These are phyloP conservation scores for Morinoia aosen DNA, from an alignment of 2,888 invertebrate genomes.

Conservation along the genomic window DNA sequence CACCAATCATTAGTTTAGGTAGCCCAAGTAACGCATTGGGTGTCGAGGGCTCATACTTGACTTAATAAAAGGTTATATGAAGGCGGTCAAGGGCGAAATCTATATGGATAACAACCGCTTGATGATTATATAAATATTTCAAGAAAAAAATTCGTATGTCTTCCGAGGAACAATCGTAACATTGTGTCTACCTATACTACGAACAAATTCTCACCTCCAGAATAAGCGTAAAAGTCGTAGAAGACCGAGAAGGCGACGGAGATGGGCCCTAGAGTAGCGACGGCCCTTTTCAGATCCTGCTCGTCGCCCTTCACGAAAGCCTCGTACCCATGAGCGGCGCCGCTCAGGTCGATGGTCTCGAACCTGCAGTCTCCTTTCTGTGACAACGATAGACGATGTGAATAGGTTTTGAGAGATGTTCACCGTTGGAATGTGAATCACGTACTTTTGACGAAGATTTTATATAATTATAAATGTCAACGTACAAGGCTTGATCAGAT, in stretches of 20 bases:
- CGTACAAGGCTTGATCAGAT: background rate
- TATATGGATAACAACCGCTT: too few relatives aligned
- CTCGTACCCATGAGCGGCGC: constrained; percentile 84
- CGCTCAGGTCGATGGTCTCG: constrained; percentile 74
- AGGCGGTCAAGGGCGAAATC: too few relatives aligned
- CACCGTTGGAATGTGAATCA: background rate
- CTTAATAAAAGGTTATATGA: too few relatives aligned
- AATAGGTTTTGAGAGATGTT: background rate
- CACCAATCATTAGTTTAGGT: too few relatives aligned
- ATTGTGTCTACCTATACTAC: background rate
- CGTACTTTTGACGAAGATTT: background rate
- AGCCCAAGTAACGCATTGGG: too few relatives aligned
- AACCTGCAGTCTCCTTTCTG: background rate
- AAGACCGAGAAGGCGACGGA: constrained; percentile 92
- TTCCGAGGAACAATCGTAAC: background rate
- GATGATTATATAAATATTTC: background rate
- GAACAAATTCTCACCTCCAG: constrained; percentile 71
- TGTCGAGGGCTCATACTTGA: too few relatives aligned
- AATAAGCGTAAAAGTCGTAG: constrained; percentile 87
- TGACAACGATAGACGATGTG: background rate
- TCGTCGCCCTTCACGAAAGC: constrained; percentile 84
- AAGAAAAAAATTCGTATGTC: background rate
- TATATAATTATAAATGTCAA: background rate
- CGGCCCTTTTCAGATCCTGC: constrained; percentile 80
- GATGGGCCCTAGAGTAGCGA: constrained; percentile 88